A percentile compares a stretch with the other conserved stretches of the same genome.
Evolutionary conservation across 2,113 vertebrate genomes (phyloP).

Genomic region (Gymnarchus niloticus): DNA sequence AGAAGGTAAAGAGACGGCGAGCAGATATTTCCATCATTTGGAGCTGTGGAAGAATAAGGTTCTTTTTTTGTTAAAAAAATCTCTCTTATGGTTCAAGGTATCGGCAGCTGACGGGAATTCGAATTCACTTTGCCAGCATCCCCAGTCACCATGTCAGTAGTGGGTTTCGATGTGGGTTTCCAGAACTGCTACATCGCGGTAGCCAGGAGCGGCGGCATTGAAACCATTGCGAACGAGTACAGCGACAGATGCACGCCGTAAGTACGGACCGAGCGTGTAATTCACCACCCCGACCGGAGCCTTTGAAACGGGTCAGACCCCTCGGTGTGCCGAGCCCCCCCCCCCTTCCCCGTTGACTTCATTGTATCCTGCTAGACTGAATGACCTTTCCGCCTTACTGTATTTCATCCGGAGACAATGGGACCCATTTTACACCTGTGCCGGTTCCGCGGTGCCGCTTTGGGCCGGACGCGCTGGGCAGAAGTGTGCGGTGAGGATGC

Average conservation of each 20-base stretch:
- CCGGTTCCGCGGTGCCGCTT: not conserved
- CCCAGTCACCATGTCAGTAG: conserved; percentile 77
- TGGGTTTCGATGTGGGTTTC: conserved; percentile 88
- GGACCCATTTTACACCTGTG: not conserved
- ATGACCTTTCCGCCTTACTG: conserved; percentile 8
- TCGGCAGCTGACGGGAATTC: conserved; percentile 33
- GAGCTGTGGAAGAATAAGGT: conserved; percentile 16
- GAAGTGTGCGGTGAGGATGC: not conserved
- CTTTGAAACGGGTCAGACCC: not conserved
- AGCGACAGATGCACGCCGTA: conserved; percentile 95
- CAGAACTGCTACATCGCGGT: conserved; percentile 91
- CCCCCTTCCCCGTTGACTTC: not conserved
- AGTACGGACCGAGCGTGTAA: conserved; percentile 53
- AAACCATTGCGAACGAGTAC: conserved; percentile 91
- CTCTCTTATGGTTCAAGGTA: conserved; percentile 29
- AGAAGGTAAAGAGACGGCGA: conserved; percentile 17
- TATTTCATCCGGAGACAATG: not conserved
- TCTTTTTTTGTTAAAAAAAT: conserved; percentile 30
- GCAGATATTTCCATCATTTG: not conserved
- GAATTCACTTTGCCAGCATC: conserved; percentile 21
- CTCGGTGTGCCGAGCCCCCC: not conserved
- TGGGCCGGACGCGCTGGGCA: too few species aligned
- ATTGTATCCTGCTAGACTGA: not conserved
- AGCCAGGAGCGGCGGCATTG: conserved; percentile 86
- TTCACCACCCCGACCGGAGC: too few species aligned